A percentile compares a stretch with the other conserved stretches of the same genome.
phyloP scores from a whole-genome alignment of 2,888 invertebrate genomes.

The Amitus sp. region DNA sequence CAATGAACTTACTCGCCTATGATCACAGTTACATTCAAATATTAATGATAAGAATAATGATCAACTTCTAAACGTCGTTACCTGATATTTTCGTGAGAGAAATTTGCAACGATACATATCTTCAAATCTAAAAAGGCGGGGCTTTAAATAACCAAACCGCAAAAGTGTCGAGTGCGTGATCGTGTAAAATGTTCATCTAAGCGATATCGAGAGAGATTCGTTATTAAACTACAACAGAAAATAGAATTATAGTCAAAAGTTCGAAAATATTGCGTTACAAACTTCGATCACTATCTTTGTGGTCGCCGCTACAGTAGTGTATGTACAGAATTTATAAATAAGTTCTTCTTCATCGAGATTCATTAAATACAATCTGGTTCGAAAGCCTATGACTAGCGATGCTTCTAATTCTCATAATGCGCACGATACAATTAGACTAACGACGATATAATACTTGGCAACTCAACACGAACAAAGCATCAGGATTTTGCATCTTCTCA shows the following conservation, averaged over 20 bases:
- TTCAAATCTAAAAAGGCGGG: conserved; percentile 8
- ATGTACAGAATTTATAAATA: conserved; percentile 61
- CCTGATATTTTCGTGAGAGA: conserved; percentile 16
- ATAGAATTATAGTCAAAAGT: not conserved
- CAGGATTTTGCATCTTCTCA: conserved; percentile 36
- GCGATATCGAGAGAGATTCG: not conserved
- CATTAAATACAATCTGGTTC: conserved; percentile 62
- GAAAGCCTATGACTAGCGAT: conserved; percentile 60
- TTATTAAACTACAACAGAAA: not conserved
- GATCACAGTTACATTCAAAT: conserved; percentile 65
- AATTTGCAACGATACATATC: conserved; percentile 32
- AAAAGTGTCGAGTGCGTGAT: too few relatives aligned
- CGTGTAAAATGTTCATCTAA: not conserved
- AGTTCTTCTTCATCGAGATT: conserved; percentile 46
- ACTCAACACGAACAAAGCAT: conserved; percentile 47
- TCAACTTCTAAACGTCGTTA: conserved; percentile 12
- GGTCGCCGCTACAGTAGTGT: conserved; percentile 47
- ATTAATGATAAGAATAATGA: conserved; percentile 42
- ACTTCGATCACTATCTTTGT: conserved; percentile 8
- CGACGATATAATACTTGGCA: conserved; percentile 37
- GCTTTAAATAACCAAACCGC: not conserved
- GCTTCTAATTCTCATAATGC: conserved; percentile 19
- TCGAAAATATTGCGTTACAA: conserved; percentile 8
- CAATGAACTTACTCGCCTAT: conserved; percentile 60
- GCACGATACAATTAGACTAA: conserved; percentile 35